These are phyloP conservation scores for Aquatica leii DNA, from an alignment of 2,888 invertebrate genomes.

Conservation along the genomic window DNA sequence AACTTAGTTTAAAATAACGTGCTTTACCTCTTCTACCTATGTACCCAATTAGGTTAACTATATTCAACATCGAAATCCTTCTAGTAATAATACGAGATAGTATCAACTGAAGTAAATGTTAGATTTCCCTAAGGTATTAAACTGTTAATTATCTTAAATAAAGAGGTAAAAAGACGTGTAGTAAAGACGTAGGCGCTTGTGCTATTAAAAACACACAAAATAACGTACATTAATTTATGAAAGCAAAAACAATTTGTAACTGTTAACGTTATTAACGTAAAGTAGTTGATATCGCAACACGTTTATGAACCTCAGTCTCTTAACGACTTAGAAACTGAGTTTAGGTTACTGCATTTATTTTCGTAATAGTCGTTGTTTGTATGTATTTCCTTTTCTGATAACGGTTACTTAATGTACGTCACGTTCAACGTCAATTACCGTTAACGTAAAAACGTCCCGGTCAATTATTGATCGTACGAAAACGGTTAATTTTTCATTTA, in stretches of 20 bases:
- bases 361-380: slow-evolving; percentile 17
- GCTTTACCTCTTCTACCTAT: too few species aligned
- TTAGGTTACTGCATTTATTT: slow-evolving; percentile 22
- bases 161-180: neutral
- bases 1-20: too few species aligned
- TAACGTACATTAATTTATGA: too few species aligned
- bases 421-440: too few species aligned
- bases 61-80: slow-evolving; percentile 2
- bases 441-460: too few species aligned
- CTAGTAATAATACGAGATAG: neutral
- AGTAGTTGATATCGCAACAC: slow-evolving; percentile 44
- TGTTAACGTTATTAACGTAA: slow-evolving; percentile 49
- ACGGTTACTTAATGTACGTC: too few species aligned
- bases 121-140: slow-evolving; percentile 12
- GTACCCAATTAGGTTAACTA: neutral
- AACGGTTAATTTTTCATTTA: too few species aligned
- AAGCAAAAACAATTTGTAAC: slow-evolving; percentile 46
- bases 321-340: slow-evolving; percentile 38
- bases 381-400: slow-evolving; percentile 8
- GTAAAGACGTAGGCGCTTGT: too few species aligned
- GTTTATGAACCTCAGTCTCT: slow-evolving; percentile 41
- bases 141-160: slow-evolving; percentile 10
- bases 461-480: too few species aligned
- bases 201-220: too few species aligned
- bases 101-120: neutral